Percentiles rank a stretch among this genome's conserved stretches.
These are phyloP conservation scores for Crotalus viridis DNA, from an alignment of 2,113 vertebrate species.

Conservation along the genomic window DNA sequence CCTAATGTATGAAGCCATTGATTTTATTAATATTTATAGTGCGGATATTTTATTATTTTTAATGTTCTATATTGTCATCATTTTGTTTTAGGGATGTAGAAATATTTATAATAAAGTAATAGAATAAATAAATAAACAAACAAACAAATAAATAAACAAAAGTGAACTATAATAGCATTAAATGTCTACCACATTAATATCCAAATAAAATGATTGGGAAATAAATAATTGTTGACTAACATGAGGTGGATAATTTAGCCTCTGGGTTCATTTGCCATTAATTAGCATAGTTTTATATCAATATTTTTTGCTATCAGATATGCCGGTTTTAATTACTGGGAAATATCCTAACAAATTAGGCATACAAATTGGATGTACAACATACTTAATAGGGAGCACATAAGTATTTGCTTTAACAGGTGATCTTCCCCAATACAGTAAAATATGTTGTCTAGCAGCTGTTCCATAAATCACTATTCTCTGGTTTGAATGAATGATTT, in stretches of 20 bases:
- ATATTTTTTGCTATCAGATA: slow-evolving; percentile 12
- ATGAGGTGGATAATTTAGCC: background rate
- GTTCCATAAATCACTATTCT: slow-evolving; percentile 35
- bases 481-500: slow-evolving; percentile 10
- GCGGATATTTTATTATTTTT: background rate
- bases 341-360: slow-evolving; percentile 28
- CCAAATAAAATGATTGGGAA: background rate
- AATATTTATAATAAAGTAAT: background rate
- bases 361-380: slow-evolving; percentile 1
- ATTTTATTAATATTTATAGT: background rate
- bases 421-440: slow-evolving; percentile 3
- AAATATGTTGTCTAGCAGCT: slow-evolving; percentile 20
- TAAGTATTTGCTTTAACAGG: slow-evolving; percentile 11
- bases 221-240: background rate
- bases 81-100: background rate
- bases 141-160: background rate
- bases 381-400: background rate
- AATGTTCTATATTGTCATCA: background rate
- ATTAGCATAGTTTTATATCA: background rate
- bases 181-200: background rate
- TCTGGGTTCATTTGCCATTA: background rate
- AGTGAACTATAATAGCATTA: background rate
- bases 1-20: background rate
- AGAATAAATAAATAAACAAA: too few relatives aligned
- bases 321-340: slow-evolving; percentile 26